These are phyloP conservation scores for Diadegma fenestrale DNA, from an alignment of 2,888 invertebrate genomes.

Conservation along the genomic window DNA sequence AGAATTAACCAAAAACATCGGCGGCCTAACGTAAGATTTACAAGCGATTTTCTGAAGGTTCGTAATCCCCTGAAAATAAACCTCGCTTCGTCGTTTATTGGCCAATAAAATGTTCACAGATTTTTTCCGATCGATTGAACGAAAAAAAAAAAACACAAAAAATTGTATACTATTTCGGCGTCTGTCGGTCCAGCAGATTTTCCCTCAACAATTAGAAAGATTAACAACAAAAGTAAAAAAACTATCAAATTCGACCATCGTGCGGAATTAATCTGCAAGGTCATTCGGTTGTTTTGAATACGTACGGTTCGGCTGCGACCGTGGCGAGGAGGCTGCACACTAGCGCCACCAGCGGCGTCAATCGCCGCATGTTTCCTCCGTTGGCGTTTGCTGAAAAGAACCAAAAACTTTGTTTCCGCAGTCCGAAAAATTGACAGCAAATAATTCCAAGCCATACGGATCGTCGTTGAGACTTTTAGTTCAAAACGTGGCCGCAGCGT, in stretches of 20 bases:
- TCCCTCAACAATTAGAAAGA: too few species aligned
- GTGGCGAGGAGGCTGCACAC: slow-evolving; percentile 70
- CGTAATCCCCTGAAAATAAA: too few species aligned
- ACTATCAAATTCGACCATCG: background rate
- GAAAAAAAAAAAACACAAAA: too few species aligned
- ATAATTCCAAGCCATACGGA: background rate
- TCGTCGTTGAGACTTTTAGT: background rate
- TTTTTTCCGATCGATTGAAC: too few species aligned
- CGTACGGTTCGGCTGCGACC: slow-evolving; percentile 73
- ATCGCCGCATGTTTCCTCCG: slow-evolving; percentile 59
- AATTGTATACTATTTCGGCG: too few species aligned
- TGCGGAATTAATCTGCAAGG: background rate
- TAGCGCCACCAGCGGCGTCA: slow-evolving; percentile 66
- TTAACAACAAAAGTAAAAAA: background rate
- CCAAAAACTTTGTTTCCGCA: slow-evolving; percentile 13
- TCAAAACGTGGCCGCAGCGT: background rate
- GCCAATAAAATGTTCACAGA: too few species aligned
- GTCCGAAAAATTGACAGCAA: background rate
- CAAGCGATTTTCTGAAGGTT: too few species aligned
- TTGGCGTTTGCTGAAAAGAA: slow-evolving; percentile 63
- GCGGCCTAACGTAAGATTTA: too few species aligned
- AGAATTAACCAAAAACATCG: too few species aligned
- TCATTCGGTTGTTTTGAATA: slow-evolving; percentile 55
- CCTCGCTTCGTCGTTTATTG: too few species aligned
- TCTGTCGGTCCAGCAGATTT: too few species aligned